These are phyloP conservation scores for Blastobasis lacticolella DNA, from an alignment of 2,888 invertebrate species.

Conservation along the genomic window DNA sequence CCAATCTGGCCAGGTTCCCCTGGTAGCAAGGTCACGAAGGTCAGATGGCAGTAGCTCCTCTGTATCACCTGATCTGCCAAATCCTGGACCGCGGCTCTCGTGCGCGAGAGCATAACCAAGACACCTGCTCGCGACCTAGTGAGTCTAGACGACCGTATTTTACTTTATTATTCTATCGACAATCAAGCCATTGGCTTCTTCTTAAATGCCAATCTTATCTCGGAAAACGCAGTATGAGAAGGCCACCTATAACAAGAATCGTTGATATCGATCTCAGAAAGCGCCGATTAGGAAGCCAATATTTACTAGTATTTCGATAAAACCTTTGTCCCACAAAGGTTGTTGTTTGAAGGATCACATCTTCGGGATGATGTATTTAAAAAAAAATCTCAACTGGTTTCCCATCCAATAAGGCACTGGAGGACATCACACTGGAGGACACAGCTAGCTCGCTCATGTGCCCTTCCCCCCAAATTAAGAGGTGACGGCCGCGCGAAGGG, in stretches of 20 bases:
- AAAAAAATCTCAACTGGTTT: slow-evolving; percentile 1
- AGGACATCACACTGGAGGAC: not conserved
- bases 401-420: not conserved
- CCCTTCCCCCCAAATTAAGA: slow-evolving; percentile 45
- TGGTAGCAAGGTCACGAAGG: no score
- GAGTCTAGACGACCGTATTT: no score
- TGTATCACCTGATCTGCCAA: no score
- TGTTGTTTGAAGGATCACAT: not conserved
- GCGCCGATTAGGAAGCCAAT: not conserved
- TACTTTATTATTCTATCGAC: no score
- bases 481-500: slow-evolving; percentile 27
- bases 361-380: not conserved
- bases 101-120: no score
- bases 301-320: not conserved
- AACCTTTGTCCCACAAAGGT: not conserved
- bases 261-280: not conserved
- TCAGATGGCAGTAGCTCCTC: no score
- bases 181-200: no score
- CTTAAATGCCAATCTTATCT: no score
- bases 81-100: no score
- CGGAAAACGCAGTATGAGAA: no score
- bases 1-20: no score
- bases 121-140: no score
- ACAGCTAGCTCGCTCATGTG: slow-evolving; percentile 8
- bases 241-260: not conserved